Conservation (phyloP, 2,888 invertebrate species). For the Apeira syringaria region DNA sequence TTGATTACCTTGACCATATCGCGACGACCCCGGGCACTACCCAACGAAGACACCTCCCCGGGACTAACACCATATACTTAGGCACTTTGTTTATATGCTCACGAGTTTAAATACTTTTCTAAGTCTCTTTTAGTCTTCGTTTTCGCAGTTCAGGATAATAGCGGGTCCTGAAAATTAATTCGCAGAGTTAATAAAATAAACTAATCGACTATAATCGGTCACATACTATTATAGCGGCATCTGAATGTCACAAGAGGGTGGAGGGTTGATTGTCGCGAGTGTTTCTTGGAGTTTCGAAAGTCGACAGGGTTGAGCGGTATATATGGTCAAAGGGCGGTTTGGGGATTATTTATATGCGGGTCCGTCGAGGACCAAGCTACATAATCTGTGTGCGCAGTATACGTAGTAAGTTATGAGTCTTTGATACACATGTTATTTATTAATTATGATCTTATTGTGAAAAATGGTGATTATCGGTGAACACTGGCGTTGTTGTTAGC, state of each 20-base stretch:
- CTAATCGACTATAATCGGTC: constrained; percentile 38
- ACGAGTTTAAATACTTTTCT: constrained; percentile 47
- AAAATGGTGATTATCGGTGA: too few relatives aligned
- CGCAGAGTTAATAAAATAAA: constrained; percentile 44
- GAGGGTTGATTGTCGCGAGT: constrained; percentile 15
- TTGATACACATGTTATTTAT: too few relatives aligned
- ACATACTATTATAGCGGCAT: constrained; percentile 20
- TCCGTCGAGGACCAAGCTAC: not conserved
- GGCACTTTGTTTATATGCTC: constrained; percentile 59
- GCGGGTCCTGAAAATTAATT: constrained; percentile 76
- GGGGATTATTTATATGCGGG: not conserved
- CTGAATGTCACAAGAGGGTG: constrained; percentile 13
- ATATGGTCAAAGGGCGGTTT: not conserved
- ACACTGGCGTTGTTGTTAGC: too few relatives aligned
- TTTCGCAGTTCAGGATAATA: constrained; percentile 73
- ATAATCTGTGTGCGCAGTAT: not conserved
- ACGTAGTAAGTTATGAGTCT: too few relatives aligned
- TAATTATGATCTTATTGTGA: too few relatives aligned
- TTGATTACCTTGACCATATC: constrained; percentile 81
- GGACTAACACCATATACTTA: constrained; percentile 49
- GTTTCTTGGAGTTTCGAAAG: constrained; percentile 15
- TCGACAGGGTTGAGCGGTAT: constrained; percentile 8
- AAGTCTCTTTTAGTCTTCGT: constrained; percentile 65
- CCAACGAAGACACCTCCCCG: constrained; percentile 52
- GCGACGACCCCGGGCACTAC: constrained; percentile 60